phyloP scores from a whole-genome alignment of 2,888 invertebrate genomes.

The Horisme vitalbata region DNA sequence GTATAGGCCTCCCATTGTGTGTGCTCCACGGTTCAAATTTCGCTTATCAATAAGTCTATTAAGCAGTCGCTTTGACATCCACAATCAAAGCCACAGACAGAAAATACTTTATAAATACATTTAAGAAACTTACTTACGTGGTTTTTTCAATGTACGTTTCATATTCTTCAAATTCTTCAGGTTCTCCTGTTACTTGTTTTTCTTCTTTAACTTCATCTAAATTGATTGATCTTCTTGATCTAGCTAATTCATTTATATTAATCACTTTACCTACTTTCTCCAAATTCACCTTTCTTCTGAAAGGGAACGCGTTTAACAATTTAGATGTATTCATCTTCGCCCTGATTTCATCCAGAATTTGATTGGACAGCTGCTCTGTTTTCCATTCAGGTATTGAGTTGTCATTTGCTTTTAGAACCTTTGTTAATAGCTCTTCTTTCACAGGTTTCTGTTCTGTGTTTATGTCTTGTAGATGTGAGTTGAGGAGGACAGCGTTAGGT shows the following conservation, averaged over 20 bases:
- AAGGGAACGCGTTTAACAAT: conserved; percentile 47
- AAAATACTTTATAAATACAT: background rate
- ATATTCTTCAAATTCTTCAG: conserved; percentile 22
- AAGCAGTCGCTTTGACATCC: too few species aligned
- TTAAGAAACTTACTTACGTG: conserved; percentile 53
- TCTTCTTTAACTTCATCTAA: too few species aligned
- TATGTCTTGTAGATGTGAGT: conserved; percentile 36
- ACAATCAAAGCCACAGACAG: too few species aligned
- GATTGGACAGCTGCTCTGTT: conserved; percentile 53
- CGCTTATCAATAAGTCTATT: too few species aligned
- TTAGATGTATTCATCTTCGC: conserved; percentile 57
- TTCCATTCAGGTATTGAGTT: conserved; percentile 53
- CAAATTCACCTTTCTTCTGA: conserved; percentile 59
- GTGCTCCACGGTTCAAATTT: too few species aligned
- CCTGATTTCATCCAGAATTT: conserved; percentile 60
- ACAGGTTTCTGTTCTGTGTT: conserved; percentile 25
- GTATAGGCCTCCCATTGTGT: too few species aligned
- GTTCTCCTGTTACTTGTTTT: background rate
- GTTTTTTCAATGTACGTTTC: conserved; percentile 59
- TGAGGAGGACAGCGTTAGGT: conserved; percentile 29
- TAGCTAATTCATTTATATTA: conserved; percentile 52
- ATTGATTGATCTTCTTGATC: conserved; percentile 47
- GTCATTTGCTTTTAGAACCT: conserved; percentile 20
- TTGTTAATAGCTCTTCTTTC: conserved; percentile 14
- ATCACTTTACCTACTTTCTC: conserved; percentile 63